Conservation (phyloP, 2,888 invertebrate species). For the Linnaemya vulpina region DNA sequence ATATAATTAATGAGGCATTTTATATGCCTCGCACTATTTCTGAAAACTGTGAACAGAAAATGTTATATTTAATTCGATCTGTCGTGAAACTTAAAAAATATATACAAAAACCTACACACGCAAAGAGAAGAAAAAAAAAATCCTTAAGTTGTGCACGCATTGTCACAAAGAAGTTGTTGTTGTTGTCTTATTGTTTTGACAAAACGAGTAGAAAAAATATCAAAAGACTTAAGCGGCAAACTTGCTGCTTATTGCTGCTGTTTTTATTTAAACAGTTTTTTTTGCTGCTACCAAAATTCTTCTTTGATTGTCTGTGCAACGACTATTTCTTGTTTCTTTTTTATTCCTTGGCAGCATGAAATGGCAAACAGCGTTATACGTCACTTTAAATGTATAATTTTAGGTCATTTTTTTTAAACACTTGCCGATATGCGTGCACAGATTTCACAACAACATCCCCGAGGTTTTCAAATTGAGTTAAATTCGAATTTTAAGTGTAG, state of each 20-base stretch:
- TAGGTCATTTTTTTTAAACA: conserved; percentile 64
- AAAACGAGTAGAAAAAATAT: conserved; percentile 45
- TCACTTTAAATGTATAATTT: conserved; percentile 68
- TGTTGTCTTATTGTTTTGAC: conserved; percentile 23
- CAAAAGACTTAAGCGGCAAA: conserved; percentile 70
- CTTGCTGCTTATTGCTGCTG: conserved; percentile 37
- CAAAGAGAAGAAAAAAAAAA: conserved; percentile 15
- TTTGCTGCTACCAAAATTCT: not conserved
- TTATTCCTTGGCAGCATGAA: conserved; percentile 13
- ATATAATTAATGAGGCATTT: conserved; percentile 54
- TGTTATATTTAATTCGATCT: conserved; percentile 21
- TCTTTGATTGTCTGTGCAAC: not conserved
- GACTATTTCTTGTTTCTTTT: not conserved
- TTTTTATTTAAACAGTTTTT: not conserved
- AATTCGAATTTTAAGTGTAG: conserved; percentile 39
- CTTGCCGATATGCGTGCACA: conserved; percentile 67
- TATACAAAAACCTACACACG: conserved; percentile 62
- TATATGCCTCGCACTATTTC: conserved; percentile 52
- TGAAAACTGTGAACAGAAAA: conserved; percentile 51
- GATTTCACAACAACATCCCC: conserved; percentile 69
- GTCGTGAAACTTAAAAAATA: conserved; percentile 37
- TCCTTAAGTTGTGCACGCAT: conserved; percentile 65
- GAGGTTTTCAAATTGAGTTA: conserved; percentile 66
- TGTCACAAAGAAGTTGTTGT: conserved; percentile 39
- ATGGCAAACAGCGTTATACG: conserved; percentile 58